Evolutionary conservation across 1,140 invertebrate genomes (phyloP).

Genomic region (Drosophila triauraria): DNA sequence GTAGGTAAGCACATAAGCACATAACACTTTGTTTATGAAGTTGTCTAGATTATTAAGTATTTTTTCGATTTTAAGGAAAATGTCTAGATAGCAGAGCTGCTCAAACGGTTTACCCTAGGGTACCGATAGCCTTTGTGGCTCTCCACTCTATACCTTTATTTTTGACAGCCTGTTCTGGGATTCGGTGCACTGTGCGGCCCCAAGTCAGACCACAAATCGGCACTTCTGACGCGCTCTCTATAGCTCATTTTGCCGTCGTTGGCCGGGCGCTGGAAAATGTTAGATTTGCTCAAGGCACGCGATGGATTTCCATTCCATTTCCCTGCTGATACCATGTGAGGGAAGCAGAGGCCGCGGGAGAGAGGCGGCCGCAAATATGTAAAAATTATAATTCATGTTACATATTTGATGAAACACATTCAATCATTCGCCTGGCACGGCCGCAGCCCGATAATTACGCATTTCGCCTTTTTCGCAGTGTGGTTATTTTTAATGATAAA

Average conservation of each 20-base stretch:
- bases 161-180: too few relatives aligned
- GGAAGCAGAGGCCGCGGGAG: not conserved
- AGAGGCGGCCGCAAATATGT: slow-evolving; percentile 55
- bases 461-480: slow-evolving; percentile 63
- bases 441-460: slow-evolving; percentile 77
- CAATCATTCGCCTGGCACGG: slow-evolving; percentile 65
- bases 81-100: not conserved
- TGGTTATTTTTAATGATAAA: slow-evolving; percentile 83
- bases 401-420: slow-evolving; percentile 83
- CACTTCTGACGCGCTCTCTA: slow-evolving; percentile 72
- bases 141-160: not conserved
- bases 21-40: not conserved
- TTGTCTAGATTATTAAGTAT: not conserved
- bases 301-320: slow-evolving; percentile 57
- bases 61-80: not conserved
- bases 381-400: slow-evolving; percentile 83
- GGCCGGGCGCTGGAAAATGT: slow-evolving; percentile 68
- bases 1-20: not conserved
- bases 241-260: slow-evolving; percentile 72
- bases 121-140: not conserved
- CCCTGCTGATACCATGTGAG: slow-evolving; percentile 19
- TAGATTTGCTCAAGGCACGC: slow-evolving; percentile 75
- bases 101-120: not conserved
- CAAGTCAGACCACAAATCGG: slow-evolving; percentile 76
- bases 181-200: slow-evolving; percentile 29